These are phyloP conservation scores for Ascidia mentula DNA, from an alignment of 23 tunicate species.

Conservation along the genomic window DNA sequence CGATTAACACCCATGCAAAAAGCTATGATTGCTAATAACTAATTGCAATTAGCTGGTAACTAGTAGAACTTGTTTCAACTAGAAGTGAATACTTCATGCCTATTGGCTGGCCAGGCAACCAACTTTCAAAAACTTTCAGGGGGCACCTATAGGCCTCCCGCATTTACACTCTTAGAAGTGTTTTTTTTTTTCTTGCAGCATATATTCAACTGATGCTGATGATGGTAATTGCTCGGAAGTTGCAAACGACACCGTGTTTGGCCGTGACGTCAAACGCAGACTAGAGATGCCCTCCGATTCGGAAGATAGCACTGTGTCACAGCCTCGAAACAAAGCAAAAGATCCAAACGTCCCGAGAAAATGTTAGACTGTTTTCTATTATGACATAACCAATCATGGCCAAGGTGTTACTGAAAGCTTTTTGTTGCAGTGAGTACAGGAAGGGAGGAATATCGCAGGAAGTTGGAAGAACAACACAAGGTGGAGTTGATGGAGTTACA, in stretches of 20 bases:
- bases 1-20: too few relatives aligned
- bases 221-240: slow-evolving; percentile 27
- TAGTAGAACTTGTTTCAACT: too few relatives aligned
- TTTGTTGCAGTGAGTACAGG: background rate
- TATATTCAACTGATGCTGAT: slow-evolving; percentile 28
- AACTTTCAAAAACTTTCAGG: too few relatives aligned
- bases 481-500: slow-evolving; percentile 54
- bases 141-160: too few relatives aligned
- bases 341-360: background rate
- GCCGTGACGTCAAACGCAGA: slow-evolving; percentile 52
- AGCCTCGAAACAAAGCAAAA: background rate
- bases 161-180: too few relatives aligned
- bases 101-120: too few relatives aligned
- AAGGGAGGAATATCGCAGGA: slow-evolving; percentile 19
- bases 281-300: slow-evolving; percentile 83
- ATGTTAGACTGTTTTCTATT: background rate
- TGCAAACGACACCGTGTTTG: slow-evolving; percentile 6
- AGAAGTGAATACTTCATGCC: too few relatives aligned
- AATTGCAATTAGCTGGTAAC: too few relatives aligned
- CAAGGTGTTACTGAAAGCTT: background rate
- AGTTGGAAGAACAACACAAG: slow-evolving; percentile 66
- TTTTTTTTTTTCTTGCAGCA: too few relatives aligned
- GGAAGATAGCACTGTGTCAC: slow-evolving; percentile 49
- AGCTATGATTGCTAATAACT: too few relatives aligned
- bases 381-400: background rate